These are phyloP conservation scores for Willisornis vidua DNA, from an alignment of 2,113 vertebrate genomes.

Conservation along the genomic window DNA sequence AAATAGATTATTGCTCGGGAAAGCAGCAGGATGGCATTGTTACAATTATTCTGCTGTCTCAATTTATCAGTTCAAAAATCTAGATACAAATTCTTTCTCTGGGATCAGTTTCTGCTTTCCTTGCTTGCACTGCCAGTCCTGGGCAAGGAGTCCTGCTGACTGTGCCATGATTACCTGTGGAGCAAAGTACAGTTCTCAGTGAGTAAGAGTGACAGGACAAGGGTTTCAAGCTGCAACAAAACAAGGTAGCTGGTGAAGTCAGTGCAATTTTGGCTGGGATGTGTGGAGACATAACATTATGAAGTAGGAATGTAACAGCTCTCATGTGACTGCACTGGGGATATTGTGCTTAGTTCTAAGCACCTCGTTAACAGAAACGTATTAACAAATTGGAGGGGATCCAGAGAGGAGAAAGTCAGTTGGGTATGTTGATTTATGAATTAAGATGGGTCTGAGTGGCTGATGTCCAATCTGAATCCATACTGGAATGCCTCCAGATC, in stretches of 20 bases:
- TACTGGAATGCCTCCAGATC: conserved; percentile 39
- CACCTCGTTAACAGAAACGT: conserved; percentile 66
- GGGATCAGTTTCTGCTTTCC: conserved; percentile 23
- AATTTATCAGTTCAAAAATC: conserved; percentile 51
- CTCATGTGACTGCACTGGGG: conserved; percentile 60
- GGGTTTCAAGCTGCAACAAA: conserved; percentile 52
- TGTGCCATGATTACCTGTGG: neutral
- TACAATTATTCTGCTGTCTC: conserved; percentile 48
- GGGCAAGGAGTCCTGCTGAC: neutral
- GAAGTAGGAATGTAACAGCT: conserved; percentile 66
- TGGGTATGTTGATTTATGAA: conserved; percentile 56
- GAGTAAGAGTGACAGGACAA: neutral
- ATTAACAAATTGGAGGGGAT: conserved; percentile 66
- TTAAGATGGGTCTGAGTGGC: conserved; percentile 59
- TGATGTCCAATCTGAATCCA: conserved; percentile 52
- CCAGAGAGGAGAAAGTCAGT: conserved; percentile 52
- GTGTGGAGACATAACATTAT: conserved; percentile 69
- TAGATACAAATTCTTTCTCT: conserved; percentile 12
- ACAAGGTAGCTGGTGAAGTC: conserved; percentile 63
- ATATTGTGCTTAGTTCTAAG: conserved; percentile 70
- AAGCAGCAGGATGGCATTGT: conserved; percentile 54
- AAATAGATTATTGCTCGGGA: conserved; percentile 63
- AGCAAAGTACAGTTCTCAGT: neutral
- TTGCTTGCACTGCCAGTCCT: neutral
- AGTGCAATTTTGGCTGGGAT: conserved; percentile 38